Evolutionary conservation across 2,113 vertebrate species (phyloP), one percentile per base, ranked within the genome.

Genomic region (Sakesphorus luctuosus): DNA sequence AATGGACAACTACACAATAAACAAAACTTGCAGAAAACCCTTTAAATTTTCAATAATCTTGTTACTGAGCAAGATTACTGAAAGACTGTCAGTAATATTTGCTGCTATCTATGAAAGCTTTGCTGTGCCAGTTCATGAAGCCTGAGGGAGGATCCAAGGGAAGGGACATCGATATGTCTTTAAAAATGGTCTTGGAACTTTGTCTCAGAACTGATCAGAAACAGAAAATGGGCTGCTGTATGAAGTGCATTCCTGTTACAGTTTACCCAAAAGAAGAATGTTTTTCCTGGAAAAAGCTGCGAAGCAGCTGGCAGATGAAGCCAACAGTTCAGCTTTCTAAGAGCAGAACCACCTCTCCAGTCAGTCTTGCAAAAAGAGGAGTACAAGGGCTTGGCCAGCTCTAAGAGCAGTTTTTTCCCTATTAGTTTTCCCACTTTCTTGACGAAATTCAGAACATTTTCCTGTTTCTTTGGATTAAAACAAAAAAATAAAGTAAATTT

Each of bases 211-310:
- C 25, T 50, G 38, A 84, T 56, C 73, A 63, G 65, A 35, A 94
- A n/a, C 38, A 88, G 59, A 63, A 91, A 69, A 68, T 5, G 14
- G 13, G 26, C 44, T 59, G 35, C 20, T 63, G 28, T 28, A 47
- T 50, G 62, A 78, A 67, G 6, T 24, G 24, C 69, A 67, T 68
- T 89, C 61, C 72, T 67, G 67, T 77, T 35, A 63, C 4, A 10
- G 47, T 47, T 69, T 55, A 74, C 16, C 55, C 68, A 53, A 14
- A 68, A 69, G 38, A 71, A 92, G 49, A 67, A 33, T 35, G 61
- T 74, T 92, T 93, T 90, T 75, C 67, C 68, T 93, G 86, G 79
- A 89, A 77, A 63, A 87, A 91, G 65, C 56, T 81, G 33, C 55
- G 69, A 58, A 66, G 63, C 59, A 92, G 46, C 63, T 73, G 49